phyloP scores from a whole-genome alignment of 92 coral and sea anemone genomes.

The Epizoanthus scotinus region DNA sequence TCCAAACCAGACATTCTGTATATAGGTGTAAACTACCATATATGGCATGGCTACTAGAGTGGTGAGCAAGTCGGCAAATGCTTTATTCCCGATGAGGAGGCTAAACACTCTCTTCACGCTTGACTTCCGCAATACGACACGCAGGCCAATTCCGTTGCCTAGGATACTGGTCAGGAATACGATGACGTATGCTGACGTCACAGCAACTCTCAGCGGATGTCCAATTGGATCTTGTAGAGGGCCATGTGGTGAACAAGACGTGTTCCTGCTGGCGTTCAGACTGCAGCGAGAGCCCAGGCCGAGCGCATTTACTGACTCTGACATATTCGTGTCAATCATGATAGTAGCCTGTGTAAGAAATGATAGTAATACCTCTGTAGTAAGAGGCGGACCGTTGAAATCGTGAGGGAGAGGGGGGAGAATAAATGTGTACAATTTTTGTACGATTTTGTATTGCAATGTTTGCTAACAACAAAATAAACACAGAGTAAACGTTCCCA shows the following conservation, averaged over 20 bases:
- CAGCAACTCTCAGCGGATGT: constrained; percentile 22
- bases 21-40: constrained; percentile 49
- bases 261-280: not conserved
- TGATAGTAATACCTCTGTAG: too few species aligned
- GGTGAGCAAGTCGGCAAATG: constrained; percentile 76
- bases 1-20: constrained; percentile 66
- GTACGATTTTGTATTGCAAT: too few species aligned
- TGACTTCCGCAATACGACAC: constrained; percentile 45
- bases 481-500: too few species aligned
- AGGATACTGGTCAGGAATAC: constrained; percentile 44
- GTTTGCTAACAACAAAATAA: too few species aligned
- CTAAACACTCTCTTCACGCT: constrained; percentile 41
- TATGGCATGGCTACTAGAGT: constrained; percentile 73
- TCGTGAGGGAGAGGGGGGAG: too few species aligned
- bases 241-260: not conserved
- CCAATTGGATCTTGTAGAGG: constrained; percentile 4
- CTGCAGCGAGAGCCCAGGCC: not conserved
- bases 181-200: constrained; percentile 55
- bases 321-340: not conserved
- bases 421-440: too few species aligned
- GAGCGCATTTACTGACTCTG: not conserved
- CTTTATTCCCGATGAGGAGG: constrained; percentile 69
- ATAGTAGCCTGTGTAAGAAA: not conserved
- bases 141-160: constrained; percentile 46
- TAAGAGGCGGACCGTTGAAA: too few species aligned